Base-by-base conservation (phyloP, 2,888 invertebrate genomes). In the Miltochrista miniata region DNA sequence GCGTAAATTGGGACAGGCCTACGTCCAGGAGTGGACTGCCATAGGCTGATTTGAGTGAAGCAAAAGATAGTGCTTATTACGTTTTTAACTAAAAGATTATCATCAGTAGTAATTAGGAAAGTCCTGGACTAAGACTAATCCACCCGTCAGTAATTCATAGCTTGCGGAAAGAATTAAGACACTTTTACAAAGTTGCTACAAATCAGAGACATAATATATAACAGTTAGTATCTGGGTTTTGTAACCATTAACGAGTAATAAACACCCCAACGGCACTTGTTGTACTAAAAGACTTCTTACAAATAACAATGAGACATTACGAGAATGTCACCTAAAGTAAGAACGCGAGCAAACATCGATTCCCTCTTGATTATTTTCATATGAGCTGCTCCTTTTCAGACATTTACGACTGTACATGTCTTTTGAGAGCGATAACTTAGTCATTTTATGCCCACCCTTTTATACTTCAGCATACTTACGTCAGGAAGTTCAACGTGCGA, bases 391-490 rank as follows among this genome's bases (percentile, higher is more conserved):
- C 68, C 76, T 77, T 85, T 84, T 78, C 84, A 83, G 76, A 80
- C 78, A 84, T 89, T 90, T 89, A 90, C 82, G 86, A 85, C 78
- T 81, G 78, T 81, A 75, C 85, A 87, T 85, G 87, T 87, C 90
- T 90, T 86, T 82, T 76, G 89, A 88, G 89, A 81, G 87, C 85
- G 79, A 88, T 90, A 90, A 88, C 87, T 90, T 87, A 90, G 88
- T 88, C 85, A 87, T 90, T 90, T 90, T 90, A 90, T 88, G 89
- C 79, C 85, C 83, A 85, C 85, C 83, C 85, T 83, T 84, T 84
- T 84, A 82, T 83, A 77, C 82, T 74, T 68, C 78, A 69, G 70
- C 73, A 79, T 82, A 81, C 82, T 80, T 83, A 82, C 81, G 81
- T 73, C 72, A 78, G 73, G 79, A 85, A 88, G 82, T 85, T 85